Percentiles rank a stretch among this genome's conserved stretches.
These are phyloP conservation scores for Dysdera silvatica DNA, from an alignment of 1,140 invertebrate species.

Conservation along the genomic window DNA sequence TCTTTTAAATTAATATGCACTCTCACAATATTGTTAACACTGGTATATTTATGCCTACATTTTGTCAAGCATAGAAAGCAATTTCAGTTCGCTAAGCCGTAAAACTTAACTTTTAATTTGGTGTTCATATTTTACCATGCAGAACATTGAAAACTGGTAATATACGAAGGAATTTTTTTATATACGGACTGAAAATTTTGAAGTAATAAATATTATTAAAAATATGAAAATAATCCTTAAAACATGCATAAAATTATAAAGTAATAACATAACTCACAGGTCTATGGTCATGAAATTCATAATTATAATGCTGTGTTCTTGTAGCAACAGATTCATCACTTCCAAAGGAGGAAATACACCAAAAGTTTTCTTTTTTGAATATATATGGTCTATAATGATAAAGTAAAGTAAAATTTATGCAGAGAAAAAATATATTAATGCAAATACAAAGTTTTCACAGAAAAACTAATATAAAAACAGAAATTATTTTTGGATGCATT, in stretches of 20 bases:
- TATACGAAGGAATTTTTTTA: too few species aligned
- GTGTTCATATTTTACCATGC: too few species aligned
- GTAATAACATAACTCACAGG: conserved; percentile 47
- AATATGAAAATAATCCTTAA: too few species aligned
- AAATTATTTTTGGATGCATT: not conserved
- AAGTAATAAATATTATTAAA: too few species aligned
- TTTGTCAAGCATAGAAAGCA: too few species aligned
- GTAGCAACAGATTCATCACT: conserved; percentile 68
- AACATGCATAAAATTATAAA: not conserved
- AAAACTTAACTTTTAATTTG: too few species aligned
- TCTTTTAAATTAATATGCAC: too few species aligned
- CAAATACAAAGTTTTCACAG: not conserved
- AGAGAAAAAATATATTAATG: not conserved
- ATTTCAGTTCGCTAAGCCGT: too few species aligned
- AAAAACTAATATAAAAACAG: not conserved
- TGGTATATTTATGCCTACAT: too few species aligned
- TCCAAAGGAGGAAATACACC: conserved; percentile 67
- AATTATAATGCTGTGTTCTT: conserved; percentile 65
- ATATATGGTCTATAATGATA: conserved; percentile 48
- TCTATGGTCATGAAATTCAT: conserved; percentile 56
- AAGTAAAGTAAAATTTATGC: not conserved
- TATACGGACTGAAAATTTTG: too few species aligned
- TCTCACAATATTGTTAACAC: too few species aligned
- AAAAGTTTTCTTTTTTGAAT: conserved; percentile 57
- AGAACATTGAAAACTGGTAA: too few species aligned